Percentiles rank a stretch among this genome's conserved stretches.
Evolutionary conservation across 2,888 invertebrate species (phyloP).

Genomic region (Callinectes sapidus): DNA sequence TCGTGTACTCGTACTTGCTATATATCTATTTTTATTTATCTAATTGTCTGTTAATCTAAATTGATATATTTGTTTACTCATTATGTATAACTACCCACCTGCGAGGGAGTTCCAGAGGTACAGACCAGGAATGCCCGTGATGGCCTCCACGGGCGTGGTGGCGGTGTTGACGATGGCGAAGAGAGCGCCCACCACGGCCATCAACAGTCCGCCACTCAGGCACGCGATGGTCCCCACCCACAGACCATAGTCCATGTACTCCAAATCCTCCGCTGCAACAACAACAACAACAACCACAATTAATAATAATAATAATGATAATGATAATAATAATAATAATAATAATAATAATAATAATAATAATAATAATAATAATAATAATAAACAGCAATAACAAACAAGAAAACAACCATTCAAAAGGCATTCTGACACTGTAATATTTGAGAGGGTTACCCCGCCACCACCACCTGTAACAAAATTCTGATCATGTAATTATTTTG

Average conservation of each 20-base stretch:
- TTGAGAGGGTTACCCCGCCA: too few species aligned
- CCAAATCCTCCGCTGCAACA: constrained; percentile 74
- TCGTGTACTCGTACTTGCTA: too few species aligned
- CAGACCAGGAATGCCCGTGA: constrained; percentile 83
- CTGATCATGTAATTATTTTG: too few species aligned
- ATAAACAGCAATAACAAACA: neutral
- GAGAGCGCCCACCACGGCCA: constrained; percentile 83
- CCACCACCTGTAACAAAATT: too few species aligned
- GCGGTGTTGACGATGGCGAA: constrained; percentile 89
- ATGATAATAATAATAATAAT: too few species aligned
- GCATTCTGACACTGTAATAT: too few species aligned
- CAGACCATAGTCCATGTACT: constrained; percentile 83
- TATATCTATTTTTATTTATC: neutral
- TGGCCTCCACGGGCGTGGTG: constrained; percentile 83
- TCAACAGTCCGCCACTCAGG: constrained; percentile 83
- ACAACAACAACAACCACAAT: neutral
- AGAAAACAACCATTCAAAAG: neutral
- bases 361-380: neutral
- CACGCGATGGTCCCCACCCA: constrained; percentile 87
- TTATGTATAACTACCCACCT: constrained; percentile 79
- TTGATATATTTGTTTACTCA: neutral
- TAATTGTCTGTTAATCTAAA: neutral
- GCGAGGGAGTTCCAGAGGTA: constrained; percentile 87
- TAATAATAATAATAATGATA: neutral
- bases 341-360: neutral